Base-by-base conservation (phyloP, 2,888 invertebrate species). In the Diachrysia chrysitis region DNA sequence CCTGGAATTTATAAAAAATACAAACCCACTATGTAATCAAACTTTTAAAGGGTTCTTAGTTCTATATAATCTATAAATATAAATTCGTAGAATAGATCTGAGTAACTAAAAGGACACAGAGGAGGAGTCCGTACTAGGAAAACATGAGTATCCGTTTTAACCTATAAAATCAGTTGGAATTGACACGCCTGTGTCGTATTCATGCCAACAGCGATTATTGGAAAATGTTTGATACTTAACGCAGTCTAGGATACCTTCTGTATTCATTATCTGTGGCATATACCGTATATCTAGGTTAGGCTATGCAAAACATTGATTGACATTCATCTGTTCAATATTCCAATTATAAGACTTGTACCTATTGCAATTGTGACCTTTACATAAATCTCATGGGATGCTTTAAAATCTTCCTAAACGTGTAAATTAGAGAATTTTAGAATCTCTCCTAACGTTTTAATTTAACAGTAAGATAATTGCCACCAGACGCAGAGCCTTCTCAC, bases 401-500 rank as follows among this genome's bases (percentile, higher is more conserved):
- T 16, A 9, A 54, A 42, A 0, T n/a, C 6, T 1, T 42, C n/a
- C n/a, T 0, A n/a, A n/a, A 42, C n/a, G n/a, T 42, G n/a, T n/a
- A 6, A 42, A 42, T n/a, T 48, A 19, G 9, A 17, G 2, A 48
- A 9, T 48, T 25, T 17, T 10, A 48, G 12, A 19, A 48, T 48
- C 12, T 59, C 32, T 7, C 32, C 23, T 16, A n/a, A 64, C 68
- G 60, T 73, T 54, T 58, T 58, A 25, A 56, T 56, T 58, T 21
- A 57, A 25, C 37, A 55, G 63, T 69, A 54, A 69, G 58, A 69
- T 72, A 73, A 82, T 78, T 60, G 70, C 62, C 71, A 63, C 58
- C 64, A 73, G 71, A 64, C 71, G 74, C 68, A 74, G 80, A 69
- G 69, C 56, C 67, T 68, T 64, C 64, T 84, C 85, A 91, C 91